Evolutionary conservation across 2,888 invertebrate genomes (phyloP), one percentile per base, ranked within the genome.

Genomic region (Unio delphinus): DNA sequence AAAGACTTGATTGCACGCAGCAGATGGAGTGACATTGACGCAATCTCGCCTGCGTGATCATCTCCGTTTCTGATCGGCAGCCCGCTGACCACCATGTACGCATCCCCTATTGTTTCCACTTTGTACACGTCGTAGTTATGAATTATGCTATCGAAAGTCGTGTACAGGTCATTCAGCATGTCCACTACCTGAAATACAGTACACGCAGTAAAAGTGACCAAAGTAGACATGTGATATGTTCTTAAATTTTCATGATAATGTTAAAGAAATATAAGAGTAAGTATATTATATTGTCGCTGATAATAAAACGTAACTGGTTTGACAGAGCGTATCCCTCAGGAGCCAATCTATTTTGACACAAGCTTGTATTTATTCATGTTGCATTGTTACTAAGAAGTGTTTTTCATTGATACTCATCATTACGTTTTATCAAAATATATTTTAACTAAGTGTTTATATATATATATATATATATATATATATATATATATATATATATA

Each of bases 81-180:
- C 3, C 89, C 89, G 66, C 85, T 85, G 5, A 87, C 88, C 18
- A 89, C 89, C 89, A 89, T 89, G 69, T 89, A 89, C 0, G 88
- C 88, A 73, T 88, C 88, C 3, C 87, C 88, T 17, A 89, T 88
- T 4, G 89, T 88, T 76, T 88, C 88, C 78, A 98, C 98, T 92
- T 99, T 99, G 90, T 99, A 99, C 60, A 99, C 99, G 89, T 98
- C 97, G 90, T 98, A 98, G 84, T 96, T 95, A 90, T 95, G 94
- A 83, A 98, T 98, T 86, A 98, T 97, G 86, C 95, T 93, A 91
- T 99, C 98, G 91, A 99, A 99, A 79, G 97, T 93, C 65, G 98
- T 98, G 91, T 99, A 99, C 89, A 98, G 93, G 91, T 79, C 80
- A 59, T 81, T 81, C 55, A 80, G 65, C 70, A 82, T 72, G 54